A percentile compares a stretch with the other conserved stretches of the same genome.
Evolutionary conservation across 2,113 vertebrate species (phyloP).

Genomic region (Athene cunicularia): DNA sequence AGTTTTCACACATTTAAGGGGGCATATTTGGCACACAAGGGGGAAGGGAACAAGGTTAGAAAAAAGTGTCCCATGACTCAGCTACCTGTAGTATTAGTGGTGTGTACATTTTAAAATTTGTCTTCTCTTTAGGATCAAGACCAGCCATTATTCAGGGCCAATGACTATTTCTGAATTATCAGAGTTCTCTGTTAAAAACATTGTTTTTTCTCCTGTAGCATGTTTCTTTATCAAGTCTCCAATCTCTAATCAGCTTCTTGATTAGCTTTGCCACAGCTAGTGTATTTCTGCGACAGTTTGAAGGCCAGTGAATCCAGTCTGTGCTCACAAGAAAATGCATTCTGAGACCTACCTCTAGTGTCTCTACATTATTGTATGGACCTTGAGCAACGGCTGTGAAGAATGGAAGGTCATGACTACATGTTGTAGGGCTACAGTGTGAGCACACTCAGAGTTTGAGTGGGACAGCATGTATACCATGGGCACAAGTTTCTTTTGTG

Average conservation of each 20-base stretch:
- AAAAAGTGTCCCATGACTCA: neutral
- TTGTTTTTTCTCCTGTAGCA: neutral
- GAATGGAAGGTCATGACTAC: neutral
- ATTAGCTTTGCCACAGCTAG: neutral
- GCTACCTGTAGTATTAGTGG: neutral
- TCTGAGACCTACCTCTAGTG: neutral
- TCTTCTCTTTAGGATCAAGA: neutral
- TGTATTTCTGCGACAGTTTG: neutral
- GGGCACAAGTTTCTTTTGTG: neutral
- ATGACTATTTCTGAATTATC: neutral
- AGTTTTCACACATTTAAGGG: neutral
- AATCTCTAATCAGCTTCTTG: neutral
- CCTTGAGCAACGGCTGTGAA: neutral
- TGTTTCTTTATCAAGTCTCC: neutral
- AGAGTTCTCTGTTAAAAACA: neutral
- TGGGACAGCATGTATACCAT: neutral
- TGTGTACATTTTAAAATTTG: neutral
- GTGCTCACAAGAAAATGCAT: neutral
- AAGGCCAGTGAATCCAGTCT: neutral
- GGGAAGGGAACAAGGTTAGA: neutral
- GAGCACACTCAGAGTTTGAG: neutral
- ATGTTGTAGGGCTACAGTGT: neutral
- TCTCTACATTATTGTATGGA: neutral
- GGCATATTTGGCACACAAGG: neutral
- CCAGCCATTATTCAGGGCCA: neutral